Evolutionary conservation across 2,113 vertebrate genomes (phyloP).

Genomic region (Callorhinus ursinus): DNA sequence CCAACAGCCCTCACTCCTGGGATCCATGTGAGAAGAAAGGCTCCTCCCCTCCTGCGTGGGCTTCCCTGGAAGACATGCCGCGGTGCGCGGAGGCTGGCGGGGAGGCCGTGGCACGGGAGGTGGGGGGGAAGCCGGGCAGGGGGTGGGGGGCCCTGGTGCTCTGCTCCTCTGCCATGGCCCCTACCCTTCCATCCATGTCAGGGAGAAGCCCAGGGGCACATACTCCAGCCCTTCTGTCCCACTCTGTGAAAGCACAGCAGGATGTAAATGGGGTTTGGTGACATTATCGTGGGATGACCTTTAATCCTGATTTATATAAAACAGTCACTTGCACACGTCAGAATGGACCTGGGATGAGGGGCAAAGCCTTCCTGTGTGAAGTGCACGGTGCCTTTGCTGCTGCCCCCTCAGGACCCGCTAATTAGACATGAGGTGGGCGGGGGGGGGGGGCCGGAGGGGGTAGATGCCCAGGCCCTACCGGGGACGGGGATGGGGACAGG

Average conservation of each 20-base stretch:
- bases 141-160: not conserved
- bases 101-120: not conserved
- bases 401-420: not conserved
- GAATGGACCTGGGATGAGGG: not conserved
- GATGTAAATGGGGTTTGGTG: not conserved
- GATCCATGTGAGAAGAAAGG: not conserved
- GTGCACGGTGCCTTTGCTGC: accelerated
- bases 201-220: not conserved
- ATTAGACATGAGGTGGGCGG: accelerated
- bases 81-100: accelerated
- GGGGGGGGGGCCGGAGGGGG: too few species aligned
- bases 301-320: not conserved
- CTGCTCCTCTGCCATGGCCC: too few species aligned
- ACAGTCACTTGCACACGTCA: not conserved
- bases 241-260: too few species aligned
- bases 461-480: not conserved
- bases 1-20: not conserved
- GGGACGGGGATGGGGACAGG: accelerated
- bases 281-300: not conserved
- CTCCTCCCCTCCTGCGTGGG: too few species aligned
- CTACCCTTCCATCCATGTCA: accelerated
- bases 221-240: not conserved
- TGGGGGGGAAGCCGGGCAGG: not conserved
- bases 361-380: not conserved
- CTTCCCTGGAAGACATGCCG: not conserved